Evolutionary conservation across 2,797 vertebrate species (phyloP), one percentile per base, ranked within the genome.

Genomic region (Craterocephalus amniculus): DNA sequence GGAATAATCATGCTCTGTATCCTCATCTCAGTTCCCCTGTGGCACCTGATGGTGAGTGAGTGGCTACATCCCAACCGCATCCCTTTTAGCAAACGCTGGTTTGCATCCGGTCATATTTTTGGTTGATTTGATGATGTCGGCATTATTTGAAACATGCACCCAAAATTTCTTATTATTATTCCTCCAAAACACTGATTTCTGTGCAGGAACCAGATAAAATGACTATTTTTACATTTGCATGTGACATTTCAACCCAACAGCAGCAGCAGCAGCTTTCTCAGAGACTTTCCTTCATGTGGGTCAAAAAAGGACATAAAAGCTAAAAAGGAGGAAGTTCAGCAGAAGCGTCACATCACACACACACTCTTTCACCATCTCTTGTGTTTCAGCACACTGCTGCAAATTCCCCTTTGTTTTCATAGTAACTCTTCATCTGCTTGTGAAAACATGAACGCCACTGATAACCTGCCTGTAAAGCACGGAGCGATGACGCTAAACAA

Each of bases 281-380:
- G 7, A 32, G 22, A 20, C 24, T 34, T 32, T 36, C 14, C 14
- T 67, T 62, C 51, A 36, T 22, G 58, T 0, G 6, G 52, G 63
- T 64, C 56, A 59, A 65, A 72, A 68, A 57, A 61, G 40, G 72
- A 38, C 32, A 57, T 2, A 3, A 31, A 4, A 31, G 32, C 43
- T 36, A 20, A 76, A 58, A 76, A 78, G 34, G 34, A 54, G 73
- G 84, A 88, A 88, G 79, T 79, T 52, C 0, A 16, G 26, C 3
- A 51, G 43, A 67, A 73, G 32, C 0, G 27, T 74, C 34, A 76
- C 55, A 57, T 74, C 43, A 81, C 36, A 78, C 43, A 78, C 43
- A 26, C 78, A 68, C 52, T 12, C 70, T 82, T 79, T 80, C 83
- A 63, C 4, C 72, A 78, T 2, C 6, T 31, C 38, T 20, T 45